These are phyloP conservation scores for Coendou prehensilis DNA, from an alignment of 2,797 vertebrate species.

Conservation along the genomic window DNA sequence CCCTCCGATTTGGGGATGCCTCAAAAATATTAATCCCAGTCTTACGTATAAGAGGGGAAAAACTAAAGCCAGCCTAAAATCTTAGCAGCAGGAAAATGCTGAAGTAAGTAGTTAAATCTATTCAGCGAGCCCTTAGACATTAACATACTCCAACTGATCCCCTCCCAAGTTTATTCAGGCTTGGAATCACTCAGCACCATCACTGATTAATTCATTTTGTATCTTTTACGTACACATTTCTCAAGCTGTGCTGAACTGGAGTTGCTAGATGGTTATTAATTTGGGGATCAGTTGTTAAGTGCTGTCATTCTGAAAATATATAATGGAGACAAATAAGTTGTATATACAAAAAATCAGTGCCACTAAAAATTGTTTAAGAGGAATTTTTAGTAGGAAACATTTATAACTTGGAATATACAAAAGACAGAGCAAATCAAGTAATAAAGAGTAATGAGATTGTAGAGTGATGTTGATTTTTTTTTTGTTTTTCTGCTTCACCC, in stretches of 20 bases:
- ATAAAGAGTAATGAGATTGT: background rate
- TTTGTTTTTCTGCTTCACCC: slow-evolving; percentile 21
- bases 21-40: background rate
- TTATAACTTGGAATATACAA: background rate
- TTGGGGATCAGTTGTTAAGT: background rate
- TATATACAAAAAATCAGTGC: background rate
- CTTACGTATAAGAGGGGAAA: background rate
- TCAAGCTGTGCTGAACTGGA: background rate
- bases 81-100: background rate
- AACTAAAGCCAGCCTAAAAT: background rate
- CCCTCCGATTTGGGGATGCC: background rate
- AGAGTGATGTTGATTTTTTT: background rate
- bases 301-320: slow-evolving; percentile 28
- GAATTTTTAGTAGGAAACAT: background rate
- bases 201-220: slow-evolving; percentile 5
- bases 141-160: background rate
- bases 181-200: background rate
- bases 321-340: slow-evolving; percentile 44
- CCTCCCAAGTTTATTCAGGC: background rate
- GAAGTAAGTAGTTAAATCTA: background rate
- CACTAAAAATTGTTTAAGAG: background rate
- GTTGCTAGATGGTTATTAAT: background rate
- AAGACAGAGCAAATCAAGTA: background rate
- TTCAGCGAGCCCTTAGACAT: background rate
- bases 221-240: background rate